A percentile compares a stretch with the other conserved stretches of the same genome.
phyloP scores from a whole-genome alignment of 92 coral and sea anemone species.

The Bergia puertoricense region DNA sequence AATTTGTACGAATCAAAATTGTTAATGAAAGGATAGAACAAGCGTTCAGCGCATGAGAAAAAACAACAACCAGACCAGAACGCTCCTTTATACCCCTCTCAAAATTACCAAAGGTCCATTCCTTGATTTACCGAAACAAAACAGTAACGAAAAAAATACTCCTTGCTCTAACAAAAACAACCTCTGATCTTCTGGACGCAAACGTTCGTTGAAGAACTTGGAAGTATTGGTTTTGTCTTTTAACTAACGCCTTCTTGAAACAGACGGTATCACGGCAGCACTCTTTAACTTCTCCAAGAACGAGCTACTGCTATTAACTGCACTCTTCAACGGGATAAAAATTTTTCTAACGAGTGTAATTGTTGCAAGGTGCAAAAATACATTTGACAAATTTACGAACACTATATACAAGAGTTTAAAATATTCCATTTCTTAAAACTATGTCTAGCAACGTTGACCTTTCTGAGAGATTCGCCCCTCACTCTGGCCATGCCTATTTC shows the following conservation, averaged over 20 bases:
- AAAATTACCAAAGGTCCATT: too few relatives aligned
- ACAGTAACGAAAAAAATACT: too few relatives aligned
- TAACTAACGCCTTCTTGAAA: not conserved
- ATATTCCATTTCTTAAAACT: conserved; percentile 28
- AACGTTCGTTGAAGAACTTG: too few relatives aligned
- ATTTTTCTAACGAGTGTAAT: not conserved
- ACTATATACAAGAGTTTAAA: conserved; percentile 45
- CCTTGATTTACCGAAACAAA: too few relatives aligned
- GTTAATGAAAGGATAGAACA: too few relatives aligned
- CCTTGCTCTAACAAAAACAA: not conserved
- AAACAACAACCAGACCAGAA: too few relatives aligned
- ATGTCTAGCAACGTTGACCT: conserved; percentile 4
- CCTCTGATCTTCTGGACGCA: not conserved
- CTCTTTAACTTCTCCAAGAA: conserved; percentile 8
- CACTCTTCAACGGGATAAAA: conserved; percentile 29
- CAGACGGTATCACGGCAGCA: too few relatives aligned
- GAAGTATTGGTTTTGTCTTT: not conserved
- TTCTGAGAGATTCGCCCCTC: conserved; percentile 39
- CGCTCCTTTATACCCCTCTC: too few relatives aligned
- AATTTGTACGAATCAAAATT: too few relatives aligned
- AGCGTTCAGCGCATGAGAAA: too few relatives aligned
- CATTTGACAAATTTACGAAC: conserved; percentile 28
- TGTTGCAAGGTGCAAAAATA: conserved; percentile 20
- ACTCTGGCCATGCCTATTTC: not conserved
- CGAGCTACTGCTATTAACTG: not conserved